phyloP scores from a whole-genome alignment of 2,888 invertebrate species.

The Thyatira batis region DNA sequence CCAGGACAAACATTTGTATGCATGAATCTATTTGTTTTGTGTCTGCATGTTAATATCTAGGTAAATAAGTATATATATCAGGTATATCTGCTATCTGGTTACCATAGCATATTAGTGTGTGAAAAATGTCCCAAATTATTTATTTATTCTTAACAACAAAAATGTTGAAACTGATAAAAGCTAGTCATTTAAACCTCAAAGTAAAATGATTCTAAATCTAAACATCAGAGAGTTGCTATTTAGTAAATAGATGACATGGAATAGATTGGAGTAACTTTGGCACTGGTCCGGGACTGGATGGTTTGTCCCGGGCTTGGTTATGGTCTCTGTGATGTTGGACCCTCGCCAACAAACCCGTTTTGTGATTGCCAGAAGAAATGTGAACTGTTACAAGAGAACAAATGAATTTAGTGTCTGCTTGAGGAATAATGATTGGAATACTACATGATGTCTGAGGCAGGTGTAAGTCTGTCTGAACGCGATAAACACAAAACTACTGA shows the following conservation, averaged over 20 bases:
- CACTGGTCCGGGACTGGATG: not conserved
- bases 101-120: too few relatives aligned
- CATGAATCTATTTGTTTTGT: too few relatives aligned
- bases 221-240: not conserved
- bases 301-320: not conserved
- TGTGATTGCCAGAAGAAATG: not conserved
- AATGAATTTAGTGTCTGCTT: not conserved
- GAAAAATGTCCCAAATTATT: too few relatives aligned
- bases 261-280: not conserved
- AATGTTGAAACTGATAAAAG: too few relatives aligned
- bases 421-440: too few relatives aligned
- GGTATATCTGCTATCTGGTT: too few relatives aligned
- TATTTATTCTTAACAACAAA: too few relatives aligned
- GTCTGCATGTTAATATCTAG: too few relatives aligned
- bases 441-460: not conserved
- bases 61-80: too few relatives aligned
- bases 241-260: not conserved
- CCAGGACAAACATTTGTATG: too few relatives aligned
- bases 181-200: not conserved
- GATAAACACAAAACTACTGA: not conserved
- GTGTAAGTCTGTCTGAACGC: not conserved
- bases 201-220: not conserved
- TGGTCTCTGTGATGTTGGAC: not conserved
- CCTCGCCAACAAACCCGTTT: not conserved
- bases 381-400: not conserved